Conservation (phyloP, 2,888 invertebrate genomes). For the Agonopterix subpropinquella region DNA sequence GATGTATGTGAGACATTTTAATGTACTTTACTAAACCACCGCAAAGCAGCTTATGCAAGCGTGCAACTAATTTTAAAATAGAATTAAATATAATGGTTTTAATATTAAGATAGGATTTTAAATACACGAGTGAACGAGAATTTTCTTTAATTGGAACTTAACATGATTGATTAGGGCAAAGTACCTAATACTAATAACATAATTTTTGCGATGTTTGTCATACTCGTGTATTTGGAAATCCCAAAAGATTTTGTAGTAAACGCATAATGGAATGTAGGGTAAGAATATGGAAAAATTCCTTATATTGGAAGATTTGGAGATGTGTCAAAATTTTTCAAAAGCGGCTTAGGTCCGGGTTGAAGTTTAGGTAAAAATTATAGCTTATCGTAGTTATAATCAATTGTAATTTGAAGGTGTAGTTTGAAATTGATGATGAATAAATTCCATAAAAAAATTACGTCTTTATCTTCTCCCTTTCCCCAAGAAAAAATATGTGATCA, state of each 20-base stretch:
- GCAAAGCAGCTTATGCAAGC: conserved; percentile 66
- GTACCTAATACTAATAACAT: neutral
- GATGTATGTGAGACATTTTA: conserved; percentile 43
- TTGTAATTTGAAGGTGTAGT: conserved; percentile 73
- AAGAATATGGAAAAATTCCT: conserved; percentile 26
- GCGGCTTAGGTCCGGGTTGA: conserved; percentile 48
- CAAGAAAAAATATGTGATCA: neutral
- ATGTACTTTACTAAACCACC: conserved; percentile 54
- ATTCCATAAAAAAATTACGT: conserved; percentile 43
- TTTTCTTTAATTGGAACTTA: neutral
- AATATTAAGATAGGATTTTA: conserved; percentile 33
- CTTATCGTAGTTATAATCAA: conserved; percentile 73
- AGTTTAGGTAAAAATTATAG: conserved; percentile 68
- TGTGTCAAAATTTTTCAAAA: conserved; percentile 67
- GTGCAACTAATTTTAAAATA: conserved; percentile 57
- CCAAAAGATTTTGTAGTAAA: conserved; percentile 46
- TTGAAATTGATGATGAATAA: conserved; percentile 72
- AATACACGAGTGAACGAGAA: neutral
- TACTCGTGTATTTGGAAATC: neutral
- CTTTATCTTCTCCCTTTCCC: neutral
- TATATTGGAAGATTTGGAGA: conserved; percentile 57
- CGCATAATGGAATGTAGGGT: conserved; percentile 35
- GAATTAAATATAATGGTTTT: conserved; percentile 43
- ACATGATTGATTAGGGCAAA: neutral
- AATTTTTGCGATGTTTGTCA: neutral